These are phyloP conservation scores for Pachypsylla venusta DNA, from an alignment of 1,140 invertebrate species.

Conservation along the genomic window DNA sequence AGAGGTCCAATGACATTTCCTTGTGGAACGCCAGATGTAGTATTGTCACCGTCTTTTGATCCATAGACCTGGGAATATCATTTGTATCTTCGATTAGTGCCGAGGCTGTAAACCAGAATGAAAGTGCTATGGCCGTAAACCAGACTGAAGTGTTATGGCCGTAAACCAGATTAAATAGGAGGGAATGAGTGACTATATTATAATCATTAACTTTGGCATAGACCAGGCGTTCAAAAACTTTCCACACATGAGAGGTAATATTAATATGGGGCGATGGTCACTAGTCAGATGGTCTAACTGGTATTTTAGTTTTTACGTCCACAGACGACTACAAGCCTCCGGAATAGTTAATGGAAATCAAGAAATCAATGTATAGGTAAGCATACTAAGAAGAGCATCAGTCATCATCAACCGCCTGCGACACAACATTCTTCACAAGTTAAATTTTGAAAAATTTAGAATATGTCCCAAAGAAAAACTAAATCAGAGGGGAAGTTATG, in stretches of 20 bases:
- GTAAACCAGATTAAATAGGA: conserved; percentile 25
- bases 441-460: neutral
- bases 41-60: conserved; percentile 22
- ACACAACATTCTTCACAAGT: neutral
- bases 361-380: neutral
- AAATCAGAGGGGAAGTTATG: neutral
- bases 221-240: neutral
- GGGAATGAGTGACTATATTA: neutral
- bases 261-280: neutral
- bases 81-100: conserved; percentile 25
- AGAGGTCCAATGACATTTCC: neutral
- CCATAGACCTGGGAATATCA: conserved; percentile 23
- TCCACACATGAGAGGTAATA: neutral
- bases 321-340: neutral
- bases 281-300: neutral
- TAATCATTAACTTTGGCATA: neutral
- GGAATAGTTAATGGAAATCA: neutral
- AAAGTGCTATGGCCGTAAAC: too few species aligned
- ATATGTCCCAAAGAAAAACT: neutral
- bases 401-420: neutral
- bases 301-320: neutral
- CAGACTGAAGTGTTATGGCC: conserved; percentile 21
- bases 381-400: neutral
- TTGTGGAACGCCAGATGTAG: conserved; percentile 17
- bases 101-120: too few species aligned